Evolutionary conservation across 1,140 invertebrate species (phyloP), one percentile per base, ranked within the genome.

Genomic region (Wiebesia pumilae): DNA sequence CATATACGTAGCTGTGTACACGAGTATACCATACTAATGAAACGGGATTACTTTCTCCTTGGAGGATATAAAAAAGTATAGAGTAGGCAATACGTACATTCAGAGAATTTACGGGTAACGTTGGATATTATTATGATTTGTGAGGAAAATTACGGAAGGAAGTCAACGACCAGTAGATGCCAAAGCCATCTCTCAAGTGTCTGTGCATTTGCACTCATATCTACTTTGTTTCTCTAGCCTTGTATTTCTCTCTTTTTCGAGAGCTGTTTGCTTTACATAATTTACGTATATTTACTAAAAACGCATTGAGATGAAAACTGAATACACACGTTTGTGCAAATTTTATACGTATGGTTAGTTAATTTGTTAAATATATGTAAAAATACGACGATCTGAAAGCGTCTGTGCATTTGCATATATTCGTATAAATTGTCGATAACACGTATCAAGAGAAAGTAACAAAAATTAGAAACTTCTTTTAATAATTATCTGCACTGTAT

Each of bases 131-230:
- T 86, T 90, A 88, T 90, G 89, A 90, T 88, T 86, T 80, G 90
- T 89, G 88, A 93, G 92, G 92, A 93, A 93, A 93, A 93, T 93
- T 92, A 93, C 92, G 87, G 91, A 88, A 90, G 90, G 90, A 92
- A 92, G 92, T 92, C 92, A 93, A 93, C 90, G 92, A 92, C 92
- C 92, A 85, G 79, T 86, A 86, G 69, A 75, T 82, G 84, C 84
- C 83, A 62, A 62, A 85, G 87, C 58, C 80, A 40, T 78, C 54
- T 71, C 73, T 85, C 21, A 40, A 47, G n/a, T 10, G 16, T 81
- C 54, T 81, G 33, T 86, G 75, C 81, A 79, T 79, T 83, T 86
- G 79, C 79, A 81, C n/a, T 43, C 80, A 24, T 33, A n/a, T 33
- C 27, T 81, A 69, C 77, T 4, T 47, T 54, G 19, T 54, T 54